A percentile compares a stretch with the other conserved stretches of the same genome.
phyloP scores from a whole-genome alignment of 2,113 vertebrate species.

The Ondatra zibethicus region DNA sequence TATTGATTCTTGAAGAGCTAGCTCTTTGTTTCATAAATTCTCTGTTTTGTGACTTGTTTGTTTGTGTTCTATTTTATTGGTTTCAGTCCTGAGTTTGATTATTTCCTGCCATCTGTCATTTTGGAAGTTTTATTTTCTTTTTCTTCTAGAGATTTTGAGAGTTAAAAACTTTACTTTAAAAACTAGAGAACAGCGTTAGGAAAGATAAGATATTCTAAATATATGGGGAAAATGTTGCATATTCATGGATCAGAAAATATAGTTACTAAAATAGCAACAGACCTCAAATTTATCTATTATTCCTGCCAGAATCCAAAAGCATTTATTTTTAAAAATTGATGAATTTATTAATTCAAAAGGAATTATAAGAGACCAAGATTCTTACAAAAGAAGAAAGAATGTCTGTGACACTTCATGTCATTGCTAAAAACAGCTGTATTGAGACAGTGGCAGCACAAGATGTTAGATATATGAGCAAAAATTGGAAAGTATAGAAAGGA shows the following conservation, averaged over 20 bases:
- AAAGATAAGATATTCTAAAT: neutral
- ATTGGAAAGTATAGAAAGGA: neutral
- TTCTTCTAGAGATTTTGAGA: neutral
- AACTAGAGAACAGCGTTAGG: neutral
- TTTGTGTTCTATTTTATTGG: neutral
- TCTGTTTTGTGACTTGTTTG: neutral
- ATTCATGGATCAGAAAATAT: neutral
- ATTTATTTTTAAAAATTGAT: neutral
- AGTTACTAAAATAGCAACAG: neutral
- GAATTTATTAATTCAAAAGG: neutral
- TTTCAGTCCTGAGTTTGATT: neutral
- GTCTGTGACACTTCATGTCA: neutral
- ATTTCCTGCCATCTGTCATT: neutral
- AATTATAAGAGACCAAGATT: neutral
- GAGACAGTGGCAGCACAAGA: accelerated
- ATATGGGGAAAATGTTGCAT: neutral
- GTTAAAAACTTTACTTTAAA: neutral
- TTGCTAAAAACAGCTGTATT: neutral
- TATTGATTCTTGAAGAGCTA: too few species aligned
- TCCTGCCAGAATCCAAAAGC: neutral
- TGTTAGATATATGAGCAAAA: neutral
- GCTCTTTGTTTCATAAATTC: neutral
- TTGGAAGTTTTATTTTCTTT: neutral
- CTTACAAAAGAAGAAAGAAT: neutral
- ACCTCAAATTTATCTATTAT: neutral